Conservation (phyloP, 1,140 invertebrate species). For the Physella acuta region DNA sequence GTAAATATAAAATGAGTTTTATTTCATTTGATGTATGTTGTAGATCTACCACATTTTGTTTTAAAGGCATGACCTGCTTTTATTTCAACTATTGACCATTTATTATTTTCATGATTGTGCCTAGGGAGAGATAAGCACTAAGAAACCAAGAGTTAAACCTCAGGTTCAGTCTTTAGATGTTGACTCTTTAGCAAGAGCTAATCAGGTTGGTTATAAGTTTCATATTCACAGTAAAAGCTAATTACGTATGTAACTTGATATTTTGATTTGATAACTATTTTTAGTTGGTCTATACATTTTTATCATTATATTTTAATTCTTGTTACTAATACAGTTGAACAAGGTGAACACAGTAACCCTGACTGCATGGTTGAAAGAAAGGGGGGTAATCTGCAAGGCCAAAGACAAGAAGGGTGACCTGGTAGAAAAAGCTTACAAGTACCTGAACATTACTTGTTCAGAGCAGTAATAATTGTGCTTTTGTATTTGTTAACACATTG, state of each 20-base stretch:
- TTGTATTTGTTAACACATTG: too few species aligned
- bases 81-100: too few species aligned
- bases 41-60: too few species aligned
- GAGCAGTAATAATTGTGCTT: slow-evolving; percentile 32
- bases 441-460: slow-evolving; percentile 22
- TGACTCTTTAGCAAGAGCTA: slow-evolving; percentile 36
- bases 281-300: too few species aligned
- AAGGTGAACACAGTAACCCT: slow-evolving; percentile 45
- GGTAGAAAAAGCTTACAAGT: slow-evolving; percentile 35
- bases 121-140: slow-evolving; percentile 18
- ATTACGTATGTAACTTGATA: background rate
- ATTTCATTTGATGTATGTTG: too few species aligned
- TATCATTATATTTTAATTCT: background rate
- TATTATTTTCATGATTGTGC: too few species aligned
- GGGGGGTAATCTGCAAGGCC: slow-evolving; percentile 38
- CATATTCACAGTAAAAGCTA: too few species aligned
- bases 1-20: too few species aligned
- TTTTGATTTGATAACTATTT: too few species aligned
- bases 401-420: slow-evolving; percentile 51
- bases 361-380: slow-evolving; percentile 42
- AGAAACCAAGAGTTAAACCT: slow-evolving; percentile 45
- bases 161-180: slow-evolving; percentile 45
- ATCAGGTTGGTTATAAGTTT: too few species aligned
- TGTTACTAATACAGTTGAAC: slow-evolving; percentile 35
- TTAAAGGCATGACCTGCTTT: too few species aligned